Evolutionary conservation across 2,888 invertebrate genomes (phyloP).

Genomic region (Stenoptilia bipunctidactyla): DNA sequence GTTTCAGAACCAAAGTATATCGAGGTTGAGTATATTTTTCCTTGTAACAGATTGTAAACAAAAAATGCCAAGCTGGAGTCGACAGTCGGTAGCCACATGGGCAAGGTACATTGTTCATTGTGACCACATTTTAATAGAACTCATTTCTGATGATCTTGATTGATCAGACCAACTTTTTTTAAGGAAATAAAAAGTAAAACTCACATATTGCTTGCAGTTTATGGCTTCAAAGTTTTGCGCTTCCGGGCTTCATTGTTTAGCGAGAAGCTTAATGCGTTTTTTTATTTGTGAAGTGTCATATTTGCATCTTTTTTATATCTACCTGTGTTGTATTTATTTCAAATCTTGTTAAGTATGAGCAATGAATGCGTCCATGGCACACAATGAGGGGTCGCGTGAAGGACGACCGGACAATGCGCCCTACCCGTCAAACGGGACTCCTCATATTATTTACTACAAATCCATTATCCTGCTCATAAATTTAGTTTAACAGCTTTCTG

Average conservation of each 20-base stretch:
- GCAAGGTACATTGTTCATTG: slow-evolving; percentile 45
- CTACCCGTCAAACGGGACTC: slow-evolving; percentile 33
- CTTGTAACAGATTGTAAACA: slow-evolving; percentile 12
- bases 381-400: slow-evolving; percentile 7
- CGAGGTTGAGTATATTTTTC: slow-evolving; percentile 21
- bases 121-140: slow-evolving; percentile 40
- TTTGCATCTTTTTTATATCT: not conserved
- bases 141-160: slow-evolving; percentile 44
- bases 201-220: slow-evolving; percentile 53
- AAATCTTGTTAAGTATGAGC: not conserved
- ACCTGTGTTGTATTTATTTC: not conserved
- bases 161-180: slow-evolving; percentile 43
- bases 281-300: not conserved
- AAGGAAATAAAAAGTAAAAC: slow-evolving; percentile 29
- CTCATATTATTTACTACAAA: slow-evolving; percentile 29
- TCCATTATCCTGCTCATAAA: slow-evolving; percentile 34
- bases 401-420: slow-evolving; percentile 51
- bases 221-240: slow-evolving; percentile 48
- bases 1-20: too few species aligned
- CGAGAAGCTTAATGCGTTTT: slow-evolving; percentile 5
- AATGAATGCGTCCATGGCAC: not conserved
- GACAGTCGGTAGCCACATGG: slow-evolving; percentile 66
- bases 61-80: slow-evolving; percentile 29
- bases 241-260: slow-evolving; percentile 34
- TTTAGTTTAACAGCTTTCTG: slow-evolving; percentile 35